Base-by-base conservation (phyloP, 1,140 invertebrate genomes). In the Phortica variegata region DNA sequence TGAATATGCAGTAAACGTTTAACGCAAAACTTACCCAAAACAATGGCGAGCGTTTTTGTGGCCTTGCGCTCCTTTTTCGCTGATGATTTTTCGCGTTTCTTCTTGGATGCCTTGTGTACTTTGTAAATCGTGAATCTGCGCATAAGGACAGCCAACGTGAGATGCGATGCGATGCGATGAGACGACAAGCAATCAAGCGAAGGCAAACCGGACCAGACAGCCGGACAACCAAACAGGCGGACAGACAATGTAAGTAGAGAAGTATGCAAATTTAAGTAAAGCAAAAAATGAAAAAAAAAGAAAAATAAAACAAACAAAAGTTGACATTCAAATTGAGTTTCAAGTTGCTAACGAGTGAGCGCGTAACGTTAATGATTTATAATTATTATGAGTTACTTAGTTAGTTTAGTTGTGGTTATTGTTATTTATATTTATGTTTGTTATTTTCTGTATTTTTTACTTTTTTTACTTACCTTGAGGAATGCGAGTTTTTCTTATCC, bases 1-100 rank as follows among this genome's bases (percentile, higher is more conserved):
- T 10, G 23, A 26, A 6, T 6, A 26, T 10, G 10, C 10, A 6
- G 23, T 26, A 26, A 26, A 26, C 23, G n/a, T n/a, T n/a, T n/a
- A n/a, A n/a, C 23, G 23, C 5, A 26, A n/a, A 45, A 78, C 84
- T 86, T 81, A 98, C 97, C 96, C 74, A 99, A 83, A 54, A 99
- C 97, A 76, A 99, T 98, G 51, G 95, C 96, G 26, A 99, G 78
- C 12, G 97, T 99, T 81, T 99, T 98, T 4, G 97, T 99, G n/a
- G 97, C 96, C 79, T 99, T 97, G 50, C 94, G 85, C 76, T 99
- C 97, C 71, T 92, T 91, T 74, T 93, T 94, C 2, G 91, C 93
- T 1, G 93, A 93, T 17, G 91, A 94, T 72, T 95, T 96, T 70
- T 95, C 93, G 32, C 91, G 83, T 81, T 94, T 96, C 82, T 91